Evolutionary conservation across 2,888 invertebrate genomes (phyloP), one percentile per base, ranked within the genome.

Genomic region (Plebejus anna): DNA sequence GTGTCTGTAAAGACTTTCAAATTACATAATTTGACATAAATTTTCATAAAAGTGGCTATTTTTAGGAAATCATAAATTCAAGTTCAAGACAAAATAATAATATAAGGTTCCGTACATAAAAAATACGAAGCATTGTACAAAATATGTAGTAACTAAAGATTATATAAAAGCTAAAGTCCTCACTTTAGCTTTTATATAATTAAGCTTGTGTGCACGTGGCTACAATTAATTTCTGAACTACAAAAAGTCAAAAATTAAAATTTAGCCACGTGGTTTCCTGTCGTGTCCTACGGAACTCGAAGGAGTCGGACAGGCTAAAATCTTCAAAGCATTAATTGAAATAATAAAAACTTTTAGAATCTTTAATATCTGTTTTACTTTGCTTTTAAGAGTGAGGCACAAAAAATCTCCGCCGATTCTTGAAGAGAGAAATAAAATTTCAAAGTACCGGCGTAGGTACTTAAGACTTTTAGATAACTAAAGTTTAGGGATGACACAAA

Each of bases 321-420:
- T 55, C 73, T 42, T 47, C 72, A 28, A 55, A 22, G 51, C 47
- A 55, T 32, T 73, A 28, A 28, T 51, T 28, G 73, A 73, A 73
- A 73, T 55, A 73, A 55, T 73, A 73, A 73, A 55, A 73, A 73
- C 73, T 73, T 73, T 73, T 73, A 73, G 73, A 73, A 73, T 73
- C 73, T 51, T 51, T 55, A 51, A 73, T 73, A 73, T 73, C 73
- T 55, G 73, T 73, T 73, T 73, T 51, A 73, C 73, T 73, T 73
- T 73, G 55, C 73, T 55, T 55, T 73, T 73, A 73, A 73, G 73
- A 73, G 51, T 32, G 51, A 73, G 51, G 73, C 47, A 73, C 51
- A 73, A 73, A 73, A 73, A 73, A 55, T 73, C 55, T 73, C 55
- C 16, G 51, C 51, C 51, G 28, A 73, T 73, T 55, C 73, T 73